Conservation (phyloP, 2,888 invertebrate species). For the Lithophane ornitopus region DNA sequence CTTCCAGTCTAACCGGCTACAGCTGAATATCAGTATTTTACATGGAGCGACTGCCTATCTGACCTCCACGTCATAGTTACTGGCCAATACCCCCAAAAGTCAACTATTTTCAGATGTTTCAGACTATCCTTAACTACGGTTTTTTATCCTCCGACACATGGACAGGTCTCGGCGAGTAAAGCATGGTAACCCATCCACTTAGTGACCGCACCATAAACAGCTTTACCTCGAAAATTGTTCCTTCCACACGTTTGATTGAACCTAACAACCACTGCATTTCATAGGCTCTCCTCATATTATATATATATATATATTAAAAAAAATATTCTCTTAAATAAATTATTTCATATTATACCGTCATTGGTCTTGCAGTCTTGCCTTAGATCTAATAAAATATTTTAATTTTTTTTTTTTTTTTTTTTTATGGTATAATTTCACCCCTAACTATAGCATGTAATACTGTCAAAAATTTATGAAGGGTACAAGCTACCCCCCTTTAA, state of each 20-base stretch:
- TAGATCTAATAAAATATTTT: background rate
- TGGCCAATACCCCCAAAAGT: background rate
- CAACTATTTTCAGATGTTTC: too few species aligned
- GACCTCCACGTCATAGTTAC: background rate
- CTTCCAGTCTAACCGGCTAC: background rate
- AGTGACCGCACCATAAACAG: background rate
- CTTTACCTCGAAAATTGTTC: background rate
- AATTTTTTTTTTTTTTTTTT: too few species aligned
- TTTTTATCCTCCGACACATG: background rate
- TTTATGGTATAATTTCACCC: background rate
- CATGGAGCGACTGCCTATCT: background rate
- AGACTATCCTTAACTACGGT: background rate
- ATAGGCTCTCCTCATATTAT: background rate
- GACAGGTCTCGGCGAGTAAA: too few species aligned
- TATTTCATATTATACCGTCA: background rate
- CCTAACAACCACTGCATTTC: background rate
- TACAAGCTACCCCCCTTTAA: background rate
- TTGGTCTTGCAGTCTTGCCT: background rate
- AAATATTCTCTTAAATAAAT: too few species aligned
- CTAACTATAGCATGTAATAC: background rate
- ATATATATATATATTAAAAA: too few species aligned
- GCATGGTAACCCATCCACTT: constrained; percentile 4
- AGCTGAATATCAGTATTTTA: background rate
- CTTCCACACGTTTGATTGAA: background rate
- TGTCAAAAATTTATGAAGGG: constrained; percentile 8